Conservation (phyloP, 2,797 vertebrate species). For the Takifugu rubripes region DNA sequence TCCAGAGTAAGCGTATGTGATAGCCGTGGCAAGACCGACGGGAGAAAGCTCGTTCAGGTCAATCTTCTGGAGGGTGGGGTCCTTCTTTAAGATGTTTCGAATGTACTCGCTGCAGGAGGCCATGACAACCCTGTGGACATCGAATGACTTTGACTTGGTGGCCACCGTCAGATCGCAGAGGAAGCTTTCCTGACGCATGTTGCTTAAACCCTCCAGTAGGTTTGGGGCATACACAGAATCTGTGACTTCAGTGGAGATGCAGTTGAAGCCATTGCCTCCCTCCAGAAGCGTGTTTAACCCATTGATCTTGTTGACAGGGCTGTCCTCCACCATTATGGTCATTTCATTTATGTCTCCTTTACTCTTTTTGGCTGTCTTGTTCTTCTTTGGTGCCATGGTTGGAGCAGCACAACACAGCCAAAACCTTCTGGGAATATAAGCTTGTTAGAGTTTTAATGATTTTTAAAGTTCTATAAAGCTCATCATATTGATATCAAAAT, state of each 20-base stretch:
- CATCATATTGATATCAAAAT: too few species aligned
- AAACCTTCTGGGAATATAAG: conserved; percentile 68
- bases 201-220: conserved; percentile 91
- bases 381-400: conserved; percentile 99
- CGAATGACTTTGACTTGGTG: conserved; percentile 96
- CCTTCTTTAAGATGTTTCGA: conserved; percentile 89
- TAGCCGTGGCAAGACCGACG: conserved; percentile 89
- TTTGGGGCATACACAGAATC: conserved; percentile 90
- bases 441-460: background rate
- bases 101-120: conserved; percentile 96
- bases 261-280: conserved; percentile 93
- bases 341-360: conserved; percentile 92
- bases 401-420: conserved; percentile 81
- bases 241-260: conserved; percentile 92
- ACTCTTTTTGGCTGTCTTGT: conserved; percentile 89
- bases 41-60: conserved; percentile 93
- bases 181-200: conserved; percentile 93
- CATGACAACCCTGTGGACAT: conserved; percentile 95
- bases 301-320: conserved; percentile 89
- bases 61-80: conserved; percentile 85
- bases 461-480: background rate
- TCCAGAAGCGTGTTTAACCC: conserved; percentile 90
- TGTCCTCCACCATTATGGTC: conserved; percentile 92
- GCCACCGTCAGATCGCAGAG: conserved; percentile 93
- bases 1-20: conserved; percentile 95